A percentile compares a stretch with the other conserved stretches of the same genome.
Conservation (phyloP, 1,140 invertebrate genomes). For the Atta cephalotes region DNA sequence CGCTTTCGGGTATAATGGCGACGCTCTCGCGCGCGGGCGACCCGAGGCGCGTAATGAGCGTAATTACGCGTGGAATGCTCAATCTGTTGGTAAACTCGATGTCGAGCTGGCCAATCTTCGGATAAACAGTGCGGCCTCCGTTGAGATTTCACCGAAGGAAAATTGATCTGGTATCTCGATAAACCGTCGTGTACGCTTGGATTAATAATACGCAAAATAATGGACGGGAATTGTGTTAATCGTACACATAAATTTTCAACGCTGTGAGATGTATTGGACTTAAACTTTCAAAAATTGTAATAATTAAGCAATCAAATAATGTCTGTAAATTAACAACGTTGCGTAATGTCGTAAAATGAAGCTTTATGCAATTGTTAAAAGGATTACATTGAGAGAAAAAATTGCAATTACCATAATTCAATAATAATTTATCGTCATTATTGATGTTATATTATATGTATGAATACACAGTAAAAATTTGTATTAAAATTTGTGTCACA, state of each 20-base stretch:
- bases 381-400: not conserved
- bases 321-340: not conserved
- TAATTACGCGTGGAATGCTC: slow-evolving; percentile 60
- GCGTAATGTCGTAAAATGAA: not conserved
- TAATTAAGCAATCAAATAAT: slow-evolving; percentile 1
- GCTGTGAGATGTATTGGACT: not conserved
- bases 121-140: slow-evolving; percentile 24
- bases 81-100: slow-evolving; percentile 55
- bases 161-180: slow-evolving; percentile 39
- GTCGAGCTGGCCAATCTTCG: slow-evolving; percentile 40
- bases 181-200: slow-evolving; percentile 16
- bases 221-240: not conserved
- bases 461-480: too few species aligned
- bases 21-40: slow-evolving; percentile 49
- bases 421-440: too few species aligned
- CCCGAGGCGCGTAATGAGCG: slow-evolving; percentile 49
- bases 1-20: slow-evolving; percentile 51
- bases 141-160: slow-evolving; percentile 40
- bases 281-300: not conserved
- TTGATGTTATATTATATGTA: too few species aligned
- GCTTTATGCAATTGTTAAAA: not conserved
- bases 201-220: not conserved
- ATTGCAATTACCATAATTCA: too few species aligned
- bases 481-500: too few species aligned
- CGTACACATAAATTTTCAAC: not conserved